Evolutionary conservation across 2,888 invertebrate species (phyloP).

Genomic region (Azorinus chamasolen): DNA sequence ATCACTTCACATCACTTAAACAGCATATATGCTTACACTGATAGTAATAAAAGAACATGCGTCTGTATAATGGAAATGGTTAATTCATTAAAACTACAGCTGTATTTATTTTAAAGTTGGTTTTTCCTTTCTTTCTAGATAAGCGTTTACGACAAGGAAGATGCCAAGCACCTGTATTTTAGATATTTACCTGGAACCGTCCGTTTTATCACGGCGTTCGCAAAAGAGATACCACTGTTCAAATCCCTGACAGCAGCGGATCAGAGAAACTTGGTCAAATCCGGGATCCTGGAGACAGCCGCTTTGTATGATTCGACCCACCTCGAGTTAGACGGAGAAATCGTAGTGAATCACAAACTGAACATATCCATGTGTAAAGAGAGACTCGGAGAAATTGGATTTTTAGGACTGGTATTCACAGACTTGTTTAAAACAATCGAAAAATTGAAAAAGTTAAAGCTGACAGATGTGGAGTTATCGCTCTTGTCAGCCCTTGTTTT

Average conservation of each 20-base stretch:
- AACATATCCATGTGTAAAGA: slow-evolving; percentile 59
- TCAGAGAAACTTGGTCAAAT: slow-evolving; percentile 78
- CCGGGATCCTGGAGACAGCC: slow-evolving; percentile 77
- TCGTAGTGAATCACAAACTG: slow-evolving; percentile 68
- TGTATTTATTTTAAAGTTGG: too few relatives aligned
- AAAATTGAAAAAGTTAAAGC: slow-evolving; percentile 64
- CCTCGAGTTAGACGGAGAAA: slow-evolving; percentile 52
- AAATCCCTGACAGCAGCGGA: slow-evolving; percentile 73
- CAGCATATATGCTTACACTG: too few relatives aligned
- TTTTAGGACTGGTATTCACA: slow-evolving; percentile 69
- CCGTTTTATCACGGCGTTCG: slow-evolving; percentile 78
- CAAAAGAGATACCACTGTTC: slow-evolving; percentile 80
- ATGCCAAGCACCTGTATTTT: slow-evolving; percentile 72
- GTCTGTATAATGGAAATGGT: too few relatives aligned
- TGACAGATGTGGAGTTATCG: slow-evolving; percentile 75
- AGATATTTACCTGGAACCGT: slow-evolving; percentile 78
- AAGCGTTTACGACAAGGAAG: slow-evolving; percentile 43
- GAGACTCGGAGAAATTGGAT: slow-evolving; percentile 55
- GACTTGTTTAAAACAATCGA: slow-evolving; percentile 60
- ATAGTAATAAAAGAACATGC: too few relatives aligned
- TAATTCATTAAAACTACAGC: too few relatives aligned
- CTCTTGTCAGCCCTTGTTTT: slow-evolving; percentile 71
- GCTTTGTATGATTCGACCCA: slow-evolving; percentile 72
- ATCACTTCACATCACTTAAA: too few relatives aligned
- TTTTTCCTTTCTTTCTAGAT: slow-evolving; percentile 21